Base-by-base conservation (phyloP, 2,797 vertebrate species). In the Acrocephalus scirpaceus region DNA sequence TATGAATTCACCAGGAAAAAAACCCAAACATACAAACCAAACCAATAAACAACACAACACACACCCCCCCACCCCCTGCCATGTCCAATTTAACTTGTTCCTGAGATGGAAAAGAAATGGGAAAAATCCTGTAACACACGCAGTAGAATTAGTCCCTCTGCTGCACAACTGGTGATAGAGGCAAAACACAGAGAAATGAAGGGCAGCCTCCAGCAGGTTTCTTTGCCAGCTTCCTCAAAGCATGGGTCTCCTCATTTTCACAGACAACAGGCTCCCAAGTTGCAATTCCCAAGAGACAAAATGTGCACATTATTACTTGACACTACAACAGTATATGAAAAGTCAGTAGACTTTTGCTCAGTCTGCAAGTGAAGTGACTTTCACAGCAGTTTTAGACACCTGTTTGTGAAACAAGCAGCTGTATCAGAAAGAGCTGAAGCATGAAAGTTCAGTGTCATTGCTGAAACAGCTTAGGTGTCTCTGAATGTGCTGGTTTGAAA, bases 351-450 rank as follows among this genome's bases (percentile, higher is more conserved):
- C 79, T 94, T 93, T 34, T 78, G 86, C 86, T 93, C 92, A 78
- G 50, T 60, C 76, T 93, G 86, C 95, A 88, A 86, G 71, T 79
- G 89, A 91, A 92, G 65, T 72, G 83, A 88, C 90, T 96, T 92
- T 73, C 92, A 61, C 88, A 81, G 91, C 92, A 92, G 73, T 94
- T 93, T 88, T 74, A 88, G 90, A 79, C 80, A 92, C 88, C 76
- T 79, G 88, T 89, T 93, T 90, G 91, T 69, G 86, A 94, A 93
- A 96, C 74, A 96, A 93, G 88, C 77, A 86, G 90, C 88, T 92
- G 76, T 67, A 74, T 67, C 82, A 82, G 93, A 88, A 94, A 87
- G 90, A 96, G 76, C 53, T 92, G 94, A 93, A 96, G 91, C 96
- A 93, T 92, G 90, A 82, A 92, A 86, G 94, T 74, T 93, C 83